phyloP scores from a whole-genome alignment of 1,140 invertebrate genomes.

The Zeugodacus cucurbitae region DNA sequence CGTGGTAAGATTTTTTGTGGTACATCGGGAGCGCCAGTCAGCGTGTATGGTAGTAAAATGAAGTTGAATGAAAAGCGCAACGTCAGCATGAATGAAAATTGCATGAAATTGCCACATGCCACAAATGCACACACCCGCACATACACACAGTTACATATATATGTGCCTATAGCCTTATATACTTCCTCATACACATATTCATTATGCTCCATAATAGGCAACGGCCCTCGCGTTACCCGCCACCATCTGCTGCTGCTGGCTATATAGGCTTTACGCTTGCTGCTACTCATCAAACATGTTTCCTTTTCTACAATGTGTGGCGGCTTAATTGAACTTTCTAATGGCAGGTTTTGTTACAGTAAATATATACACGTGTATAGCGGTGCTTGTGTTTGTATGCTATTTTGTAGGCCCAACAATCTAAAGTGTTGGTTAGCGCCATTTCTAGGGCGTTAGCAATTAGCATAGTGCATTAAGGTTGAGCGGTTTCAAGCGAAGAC shows the following conservation, averaged over 20 bases:
- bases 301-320: conserved; percentile 30
- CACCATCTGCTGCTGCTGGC: background rate
- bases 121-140: background rate
- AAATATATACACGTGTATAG: background rate
- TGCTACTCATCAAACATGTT: background rate
- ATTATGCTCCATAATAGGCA: background rate
- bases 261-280: background rate
- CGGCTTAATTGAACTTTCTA: conserved; percentile 39
- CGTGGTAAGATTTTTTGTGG: background rate
- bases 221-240: background rate
- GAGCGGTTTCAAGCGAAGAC: background rate
- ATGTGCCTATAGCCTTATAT: background rate
- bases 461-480: background rate
- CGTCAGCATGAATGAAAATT: conserved; percentile 52
- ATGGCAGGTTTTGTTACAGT: background rate
- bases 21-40: too few species aligned
- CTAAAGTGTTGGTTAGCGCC: background rate
- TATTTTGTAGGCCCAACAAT: background rate
- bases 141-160: background rate
- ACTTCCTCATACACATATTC: background rate
- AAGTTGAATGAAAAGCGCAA: conserved; percentile 63
- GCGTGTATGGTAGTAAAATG: conserved; percentile 47
- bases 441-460: conserved; percentile 25
- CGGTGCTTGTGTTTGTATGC: background rate
- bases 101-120: conserved; percentile 36